A percentile compares a stretch with the other conserved stretches of the same genome.
These are phyloP conservation scores for Polydrusus cervinus DNA, from an alignment of 2,888 invertebrate genomes.

Conservation along the genomic window DNA sequence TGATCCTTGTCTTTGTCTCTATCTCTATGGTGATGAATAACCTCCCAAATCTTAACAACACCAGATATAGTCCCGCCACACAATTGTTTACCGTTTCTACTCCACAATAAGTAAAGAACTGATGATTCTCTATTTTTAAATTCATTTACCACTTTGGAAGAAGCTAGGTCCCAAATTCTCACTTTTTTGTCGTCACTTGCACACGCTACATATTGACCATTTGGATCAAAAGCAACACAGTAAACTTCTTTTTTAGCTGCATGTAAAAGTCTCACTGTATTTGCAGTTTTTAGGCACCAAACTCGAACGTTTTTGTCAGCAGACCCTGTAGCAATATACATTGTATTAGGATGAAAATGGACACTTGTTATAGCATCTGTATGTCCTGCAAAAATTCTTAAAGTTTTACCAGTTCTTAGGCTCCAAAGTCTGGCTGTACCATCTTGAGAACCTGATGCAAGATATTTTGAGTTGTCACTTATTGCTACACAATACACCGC, in stretches of 20 bases:
- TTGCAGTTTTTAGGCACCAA: slow-evolving; percentile 90
- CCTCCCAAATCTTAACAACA: slow-evolving; percentile 79
- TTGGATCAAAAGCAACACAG: slow-evolving; percentile 87
- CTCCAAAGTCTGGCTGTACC: slow-evolving; percentile 88
- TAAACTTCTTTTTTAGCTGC: slow-evolving; percentile 86
- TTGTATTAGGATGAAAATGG: slow-evolving; percentile 94
- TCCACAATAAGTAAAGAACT: slow-evolving; percentile 79
- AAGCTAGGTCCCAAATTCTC: slow-evolving; percentile 82
- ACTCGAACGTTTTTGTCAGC: slow-evolving; percentile 91
- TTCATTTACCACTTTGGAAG: slow-evolving; percentile 78
- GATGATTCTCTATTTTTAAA: slow-evolving; percentile 79
- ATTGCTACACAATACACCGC: slow-evolving; percentile 92
- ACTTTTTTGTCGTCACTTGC: slow-evolving; percentile 85
- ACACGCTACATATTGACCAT: slow-evolving; percentile 88
- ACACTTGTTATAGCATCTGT: slow-evolving; percentile 89
- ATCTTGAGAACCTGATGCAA: slow-evolving; percentile 88
- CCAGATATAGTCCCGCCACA: slow-evolving; percentile 82
- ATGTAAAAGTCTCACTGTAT: slow-evolving; percentile 84
- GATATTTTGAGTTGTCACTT: slow-evolving; percentile 79
- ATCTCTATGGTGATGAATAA: slow-evolving; percentile 41
- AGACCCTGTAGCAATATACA: slow-evolving; percentile 92
- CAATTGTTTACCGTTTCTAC: slow-evolving; percentile 74
- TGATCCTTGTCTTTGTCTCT: slow-evolving; percentile 49
- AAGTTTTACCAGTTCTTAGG: slow-evolving; percentile 85
- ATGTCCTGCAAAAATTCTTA: slow-evolving; percentile 92